Evolutionary conservation across 2,797 vertebrate genomes (phyloP).

Genomic region (Atherinosoma microstoma): DNA sequence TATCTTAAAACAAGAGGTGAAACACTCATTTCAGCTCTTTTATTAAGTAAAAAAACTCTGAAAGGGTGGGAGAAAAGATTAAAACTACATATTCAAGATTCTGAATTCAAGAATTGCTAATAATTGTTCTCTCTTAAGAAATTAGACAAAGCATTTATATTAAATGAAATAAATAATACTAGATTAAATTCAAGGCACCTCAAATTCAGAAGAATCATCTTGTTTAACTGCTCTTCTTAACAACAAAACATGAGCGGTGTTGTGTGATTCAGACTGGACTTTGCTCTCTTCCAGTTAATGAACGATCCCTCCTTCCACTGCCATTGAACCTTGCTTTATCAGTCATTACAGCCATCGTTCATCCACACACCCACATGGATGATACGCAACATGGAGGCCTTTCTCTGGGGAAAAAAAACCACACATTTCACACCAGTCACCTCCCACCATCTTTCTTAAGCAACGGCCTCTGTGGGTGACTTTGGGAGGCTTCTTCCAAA

Average conservation of each 20-base stretch:
- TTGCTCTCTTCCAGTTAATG: conserved; percentile 75
- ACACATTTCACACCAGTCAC: conserved; percentile 14
- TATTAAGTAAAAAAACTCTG: too few relatives aligned
- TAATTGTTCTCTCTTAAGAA: too few relatives aligned
- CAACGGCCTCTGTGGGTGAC: neutral
- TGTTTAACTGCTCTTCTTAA: too few relatives aligned
- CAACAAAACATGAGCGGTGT: neutral
- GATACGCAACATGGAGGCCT: conserved; percentile 22
- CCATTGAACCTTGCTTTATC: conserved; percentile 35
- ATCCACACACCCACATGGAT: conserved; percentile 8
- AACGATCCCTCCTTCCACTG: conserved; percentile 56
- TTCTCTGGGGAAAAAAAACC: conserved; percentile 4
- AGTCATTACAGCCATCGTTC: neutral
- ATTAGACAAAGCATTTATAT: too few relatives aligned
- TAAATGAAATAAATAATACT: too few relatives aligned
- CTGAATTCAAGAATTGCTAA: too few relatives aligned
- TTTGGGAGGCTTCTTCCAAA: conserved; percentile 4
- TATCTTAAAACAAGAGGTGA: too few relatives aligned
- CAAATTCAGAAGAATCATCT: too few relatives aligned
- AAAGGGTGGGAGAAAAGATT: too few relatives aligned
- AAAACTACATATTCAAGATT: too few relatives aligned
- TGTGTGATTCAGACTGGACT: conserved; percentile 55
- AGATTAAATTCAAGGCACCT: too few relatives aligned
- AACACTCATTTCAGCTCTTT: too few relatives aligned
- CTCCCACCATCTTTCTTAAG: conserved; percentile 34